Evolutionary conservation across 2,888 invertebrate genomes (phyloP), one percentile per base, ranked within the genome.

Genomic region (Parnassius smintheus): DNA sequence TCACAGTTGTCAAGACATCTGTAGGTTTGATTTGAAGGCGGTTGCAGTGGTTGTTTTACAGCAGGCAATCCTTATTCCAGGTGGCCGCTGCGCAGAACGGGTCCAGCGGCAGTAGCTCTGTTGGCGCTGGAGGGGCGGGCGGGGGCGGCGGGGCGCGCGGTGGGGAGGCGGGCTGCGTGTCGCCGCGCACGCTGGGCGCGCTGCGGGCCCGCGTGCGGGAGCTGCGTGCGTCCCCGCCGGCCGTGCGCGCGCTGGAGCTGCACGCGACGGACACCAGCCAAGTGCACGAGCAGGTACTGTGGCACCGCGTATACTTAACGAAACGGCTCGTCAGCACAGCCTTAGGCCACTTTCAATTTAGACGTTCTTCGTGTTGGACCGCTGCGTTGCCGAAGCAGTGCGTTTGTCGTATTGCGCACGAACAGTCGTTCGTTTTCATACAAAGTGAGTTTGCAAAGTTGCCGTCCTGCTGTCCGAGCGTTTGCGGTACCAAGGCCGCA

Each of bases 121-220:
- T 25, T 1, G 41, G 66, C 51, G 57, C 53, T 52, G 51, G 48
- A 46, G 59, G 57, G 9, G 62, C 25, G 25, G 65, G 41, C 35
- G 63, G 25, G 44, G 54, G 52, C 52, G 56, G 57, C 3, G 65
- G 25, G 3, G 25, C 41, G 45, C 59, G 58, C 59, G 68, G 54
- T 61, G 65, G 59, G 62, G 68, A 66, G 64, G 68, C 61, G 61
- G 74, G 71, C 61, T 82, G 85, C 76, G 82, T 96, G 73, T 95
- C 96, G 64, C 96, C 97, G 69, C 93, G 95, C 65, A 94, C 94
- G 72, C 95, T 96, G 56, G 93, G 95, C 46, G 94, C 95, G 52
- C 96, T 98, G 96, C 90, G 97, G 41, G 96, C 96, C 77, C 94
- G 98, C 42, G 97, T 96, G 77, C 94, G 96, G 68, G 98, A 97